Evolutionary conservation across 1,140 invertebrate species (phyloP), one percentile per base, ranked within the genome.

Genomic region (Semibalanus balanoides): DNA sequence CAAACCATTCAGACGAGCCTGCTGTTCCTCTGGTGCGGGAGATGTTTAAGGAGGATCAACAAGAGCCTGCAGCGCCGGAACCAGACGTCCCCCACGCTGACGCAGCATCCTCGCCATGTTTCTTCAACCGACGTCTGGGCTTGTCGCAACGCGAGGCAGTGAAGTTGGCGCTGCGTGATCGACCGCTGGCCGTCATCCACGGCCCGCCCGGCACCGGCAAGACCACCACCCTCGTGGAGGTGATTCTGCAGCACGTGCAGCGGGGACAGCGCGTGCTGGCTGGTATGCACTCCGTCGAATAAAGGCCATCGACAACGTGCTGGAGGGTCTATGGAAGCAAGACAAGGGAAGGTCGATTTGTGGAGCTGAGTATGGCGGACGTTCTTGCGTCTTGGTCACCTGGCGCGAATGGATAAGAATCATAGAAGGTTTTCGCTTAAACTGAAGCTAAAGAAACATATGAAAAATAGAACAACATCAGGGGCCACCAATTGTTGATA

Each of bases 161-260:
- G 14, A 80, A 79, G 76, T 89, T 89, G 86, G 86, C 88, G 25
- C 76, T 89, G n/a, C 80, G 81, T 22, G 84, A 86, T 81, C 85
- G 83, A 79, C 85, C 87, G 77, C 73, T 88, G 19, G 85, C 86
- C n/a, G 82, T 88, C 14, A 80, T 85, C 75, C 84, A 85, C 78
- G 87, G 87, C 0, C 87, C 87, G 14, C 87, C 87, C 29, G 86
- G 89, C 51, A 90, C 89, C 27, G 89, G 89, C 28, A 90, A 90
- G 82, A 89, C 89, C 3, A 89, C 88, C 25, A 89, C 88, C 74
- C 81, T 90, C 19, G 84, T 89, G 31, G 89, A 90, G 83, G 83
- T 88, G 74, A 88, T 89, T 31, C 78, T 84, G 72, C 88, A 89
- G 79, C 80, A 83, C 74, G 82, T 86, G 29, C 82, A 82, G 76